phyloP scores from a whole-genome alignment of 2,113 vertebrate species.

The Nanorana parkeri region DNA sequence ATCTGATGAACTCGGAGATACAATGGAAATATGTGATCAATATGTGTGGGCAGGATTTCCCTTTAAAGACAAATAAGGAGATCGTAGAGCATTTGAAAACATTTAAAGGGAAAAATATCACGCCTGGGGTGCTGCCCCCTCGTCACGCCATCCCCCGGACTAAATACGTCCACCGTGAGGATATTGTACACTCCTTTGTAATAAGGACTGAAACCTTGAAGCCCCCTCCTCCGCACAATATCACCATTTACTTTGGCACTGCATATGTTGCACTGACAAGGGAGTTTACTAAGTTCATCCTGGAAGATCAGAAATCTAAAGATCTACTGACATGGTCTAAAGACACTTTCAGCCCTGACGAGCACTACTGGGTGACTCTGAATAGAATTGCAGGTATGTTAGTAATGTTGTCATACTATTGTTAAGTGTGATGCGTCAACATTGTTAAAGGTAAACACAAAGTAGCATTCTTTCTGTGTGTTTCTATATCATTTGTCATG shows the following conservation, averaged over 20 bases:
- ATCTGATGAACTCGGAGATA: constrained; percentile 56
- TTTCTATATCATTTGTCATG: neutral
- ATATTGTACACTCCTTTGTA: constrained; percentile 49
- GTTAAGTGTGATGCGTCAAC: neutral
- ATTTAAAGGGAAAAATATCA: constrained; percentile 70
- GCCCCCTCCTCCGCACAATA: constrained; percentile 65
- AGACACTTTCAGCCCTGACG: constrained; percentile 74
- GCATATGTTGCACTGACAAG: constrained; percentile 72
- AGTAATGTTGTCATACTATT: no score
- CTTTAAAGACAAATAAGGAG: constrained; percentile 71
- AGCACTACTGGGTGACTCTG: constrained; percentile 76
- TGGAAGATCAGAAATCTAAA: constrained; percentile 64
- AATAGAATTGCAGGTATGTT: constrained; percentile 70
- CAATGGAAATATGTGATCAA: constrained; percentile 70
- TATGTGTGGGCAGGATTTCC: constrained; percentile 74
- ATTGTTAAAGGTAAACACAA: neutral
- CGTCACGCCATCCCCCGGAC: constrained; percentile 54
- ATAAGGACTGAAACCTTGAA: constrained; percentile 58
- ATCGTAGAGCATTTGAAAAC: constrained; percentile 65
- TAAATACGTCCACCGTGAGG: constrained; percentile 61
- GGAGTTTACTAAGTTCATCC: constrained; percentile 67
- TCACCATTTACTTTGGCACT: constrained; percentile 73
- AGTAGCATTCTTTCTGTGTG: neutral
- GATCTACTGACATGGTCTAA: constrained; percentile 71
- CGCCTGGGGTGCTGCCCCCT: constrained; percentile 67